These are phyloP conservation scores for Philhelius pedissequus DNA, from an alignment of 2,888 invertebrate genomes.

Conservation along the genomic window DNA sequence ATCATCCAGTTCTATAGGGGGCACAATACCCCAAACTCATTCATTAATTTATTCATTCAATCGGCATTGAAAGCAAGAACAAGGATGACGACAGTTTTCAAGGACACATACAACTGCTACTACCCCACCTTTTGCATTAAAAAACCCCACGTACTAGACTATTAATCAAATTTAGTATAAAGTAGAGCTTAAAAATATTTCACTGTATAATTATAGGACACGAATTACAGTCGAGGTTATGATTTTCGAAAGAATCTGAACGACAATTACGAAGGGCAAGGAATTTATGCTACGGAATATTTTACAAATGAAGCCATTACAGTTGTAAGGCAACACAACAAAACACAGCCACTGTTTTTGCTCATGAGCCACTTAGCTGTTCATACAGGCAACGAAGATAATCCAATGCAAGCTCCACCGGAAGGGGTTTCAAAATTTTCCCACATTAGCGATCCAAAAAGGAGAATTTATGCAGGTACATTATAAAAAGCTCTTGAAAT, in stretches of 20 bases:
- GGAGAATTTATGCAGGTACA: constrained; percentile 85
- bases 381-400: constrained; percentile 87
- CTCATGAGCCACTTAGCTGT: constrained; percentile 90
- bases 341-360: constrained; percentile 85
- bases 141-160: too few species aligned
- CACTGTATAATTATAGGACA: constrained; percentile 60
- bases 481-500: too few species aligned
- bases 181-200: background rate
- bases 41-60: too few species aligned
- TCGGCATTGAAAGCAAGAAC: too few species aligned
- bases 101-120: too few species aligned
- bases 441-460: constrained; percentile 83
- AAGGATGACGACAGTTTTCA: too few species aligned
- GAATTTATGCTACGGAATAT: constrained; percentile 85
- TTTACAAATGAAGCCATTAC: constrained; percentile 84
- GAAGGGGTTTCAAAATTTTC: constrained; percentile 85
- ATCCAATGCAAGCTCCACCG: constrained; percentile 85
- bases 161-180: too few species aligned
- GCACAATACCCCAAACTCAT: too few species aligned
- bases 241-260: constrained; percentile 80
- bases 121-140: too few species aligned
- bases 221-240: constrained; percentile 78
- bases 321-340: constrained; percentile 82
- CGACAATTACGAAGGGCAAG: constrained; percentile 80
- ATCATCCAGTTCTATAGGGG: too few species aligned